A percentile compares a stretch with the other conserved stretches of the same genome.
phyloP scores from a whole-genome alignment of 1,140 invertebrate species.

The Dendroctonus valens region DNA sequence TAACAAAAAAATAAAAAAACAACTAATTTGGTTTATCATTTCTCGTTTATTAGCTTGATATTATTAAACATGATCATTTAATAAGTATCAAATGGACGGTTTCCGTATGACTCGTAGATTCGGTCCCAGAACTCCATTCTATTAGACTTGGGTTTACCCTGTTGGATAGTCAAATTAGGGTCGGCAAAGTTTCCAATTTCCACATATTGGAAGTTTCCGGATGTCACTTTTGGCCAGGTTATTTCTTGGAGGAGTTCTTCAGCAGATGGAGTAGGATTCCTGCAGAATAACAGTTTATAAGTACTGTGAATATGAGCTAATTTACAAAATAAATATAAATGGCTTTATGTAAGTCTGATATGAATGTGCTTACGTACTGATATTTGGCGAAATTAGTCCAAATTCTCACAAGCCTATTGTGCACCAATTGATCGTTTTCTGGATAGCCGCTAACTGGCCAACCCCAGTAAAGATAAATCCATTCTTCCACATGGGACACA shows the following conservation, averaged over 20 bases:
- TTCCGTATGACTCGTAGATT: slow-evolving; percentile 12
- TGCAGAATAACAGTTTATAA: too few relatives aligned
- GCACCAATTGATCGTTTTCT: slow-evolving; percentile 12
- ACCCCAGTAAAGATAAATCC: slow-evolving; percentile 7
- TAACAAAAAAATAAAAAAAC: too few relatives aligned
- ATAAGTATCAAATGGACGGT: slow-evolving; percentile 23
- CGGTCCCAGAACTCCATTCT: slow-evolving; percentile 8
- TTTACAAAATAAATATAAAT: slow-evolving; percentile 3
- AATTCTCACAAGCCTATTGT: slow-evolving; percentile 4
- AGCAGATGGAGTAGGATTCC: slow-evolving; percentile 16
- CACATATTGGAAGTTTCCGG: slow-evolving; percentile 12
- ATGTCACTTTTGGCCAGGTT: slow-evolving; percentile 3
- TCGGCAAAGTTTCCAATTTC: slow-evolving; percentile 12
- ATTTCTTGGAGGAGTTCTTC: slow-evolving; percentile 11
- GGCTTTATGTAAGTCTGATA: not conserved
- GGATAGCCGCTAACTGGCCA: not conserved
- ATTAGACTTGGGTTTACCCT: slow-evolving; percentile 1
- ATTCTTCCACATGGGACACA: slow-evolving; percentile 11
- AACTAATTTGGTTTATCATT: too few relatives aligned
- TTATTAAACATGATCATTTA: not conserved
- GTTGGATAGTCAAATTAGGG: slow-evolving; percentile 6
- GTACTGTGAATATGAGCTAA: too few relatives aligned
- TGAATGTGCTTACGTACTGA: slow-evolving; percentile 8
- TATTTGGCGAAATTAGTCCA: slow-evolving; percentile 15
- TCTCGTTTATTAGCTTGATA: too few relatives aligned